Conservation (phyloP, 2,113 vertebrate species). For the human (Homo sapiens) region DNA sequence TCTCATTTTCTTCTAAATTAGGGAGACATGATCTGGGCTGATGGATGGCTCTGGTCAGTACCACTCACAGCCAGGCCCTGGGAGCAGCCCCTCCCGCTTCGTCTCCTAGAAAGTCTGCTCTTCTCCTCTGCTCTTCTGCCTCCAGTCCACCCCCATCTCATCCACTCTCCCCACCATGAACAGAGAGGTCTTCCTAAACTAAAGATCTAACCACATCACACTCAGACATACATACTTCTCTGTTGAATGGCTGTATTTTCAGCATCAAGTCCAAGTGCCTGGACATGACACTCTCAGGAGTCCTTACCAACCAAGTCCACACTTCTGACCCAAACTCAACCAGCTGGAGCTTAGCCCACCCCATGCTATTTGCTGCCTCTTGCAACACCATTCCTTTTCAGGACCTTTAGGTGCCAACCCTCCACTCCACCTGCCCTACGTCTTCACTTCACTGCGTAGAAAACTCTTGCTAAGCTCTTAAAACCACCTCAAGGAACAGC, state of each 20-base stretch:
- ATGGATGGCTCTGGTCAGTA: neutral
- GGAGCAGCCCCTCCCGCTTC: neutral
- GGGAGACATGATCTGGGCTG: neutral
- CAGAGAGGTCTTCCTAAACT: neutral
- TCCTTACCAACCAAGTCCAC: neutral
- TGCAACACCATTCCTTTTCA: fast-evolving
- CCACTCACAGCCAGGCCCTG: neutral
- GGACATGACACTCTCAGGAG: fast-evolving
- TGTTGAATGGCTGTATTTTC: fast-evolving
- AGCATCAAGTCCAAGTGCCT: neutral
- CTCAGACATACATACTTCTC: no score
- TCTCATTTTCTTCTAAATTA: neutral
- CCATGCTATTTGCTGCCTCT: neutral
- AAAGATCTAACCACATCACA: neutral
- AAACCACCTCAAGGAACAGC: neutral
- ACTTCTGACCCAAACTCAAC: neutral
- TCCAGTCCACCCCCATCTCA: neutral
- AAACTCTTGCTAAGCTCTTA: neutral
- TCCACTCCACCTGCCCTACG: neutral
- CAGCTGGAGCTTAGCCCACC: neutral
- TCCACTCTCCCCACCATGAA: neutral
- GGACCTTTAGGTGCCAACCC: no score
- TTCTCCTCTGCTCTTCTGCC: neutral
- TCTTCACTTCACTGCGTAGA: neutral
- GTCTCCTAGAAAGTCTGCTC: neutral